phyloP scores from a whole-genome alignment of 2,113 vertebrate species.

The Triplophysa dalaica region DNA sequence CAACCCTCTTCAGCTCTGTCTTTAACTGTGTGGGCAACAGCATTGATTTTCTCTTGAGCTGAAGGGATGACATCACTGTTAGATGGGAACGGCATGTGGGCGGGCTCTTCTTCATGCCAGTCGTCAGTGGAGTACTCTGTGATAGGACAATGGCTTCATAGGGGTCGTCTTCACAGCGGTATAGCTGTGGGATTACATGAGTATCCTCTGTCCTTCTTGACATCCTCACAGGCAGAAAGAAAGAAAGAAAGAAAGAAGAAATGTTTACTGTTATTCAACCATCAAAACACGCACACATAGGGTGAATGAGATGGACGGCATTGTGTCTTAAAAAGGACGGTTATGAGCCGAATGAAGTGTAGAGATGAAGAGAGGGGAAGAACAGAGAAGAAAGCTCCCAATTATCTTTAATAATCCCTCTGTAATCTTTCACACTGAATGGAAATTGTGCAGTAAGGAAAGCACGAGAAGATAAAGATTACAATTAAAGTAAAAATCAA shows the following conservation, averaged over 20 bases:
- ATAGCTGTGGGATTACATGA: slow-evolving; percentile 27
- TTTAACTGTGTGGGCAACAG: slow-evolving; percentile 48
- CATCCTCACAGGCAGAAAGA: slow-evolving; percentile 18
- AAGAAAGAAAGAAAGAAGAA: not conserved
- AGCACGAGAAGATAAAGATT: slow-evolving; percentile 42
- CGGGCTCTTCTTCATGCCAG: slow-evolving; percentile 46
- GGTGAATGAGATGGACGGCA: slow-evolving; percentile 23
- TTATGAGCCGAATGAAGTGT: slow-evolving; percentile 14
- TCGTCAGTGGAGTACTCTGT: slow-evolving; percentile 42
- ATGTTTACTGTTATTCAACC: not conserved
- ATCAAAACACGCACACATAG: slow-evolving; percentile 4
- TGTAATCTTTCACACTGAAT: slow-evolving; percentile 50
- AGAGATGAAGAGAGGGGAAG: slow-evolving; percentile 20
- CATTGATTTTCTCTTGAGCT: slow-evolving; percentile 51
- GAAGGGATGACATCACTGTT: slow-evolving; percentile 55
- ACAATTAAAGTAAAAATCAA: slow-evolving; percentile 44
- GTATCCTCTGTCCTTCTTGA: slow-evolving; percentile 9
- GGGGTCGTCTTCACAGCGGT: not conserved
- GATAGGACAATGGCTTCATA: slow-evolving; percentile 49
- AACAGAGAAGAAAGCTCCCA: slow-evolving; percentile 44
- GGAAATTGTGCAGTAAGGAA: slow-evolving; percentile 44
- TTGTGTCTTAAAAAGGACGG: slow-evolving; percentile 19
- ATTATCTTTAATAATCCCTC: slow-evolving; percentile 54
- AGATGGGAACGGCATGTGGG: slow-evolving; percentile 40
- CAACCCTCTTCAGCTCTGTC: slow-evolving; percentile 26